Evolutionary conservation across 2,888 invertebrate species (phyloP).

Genomic region (Tridacna gigas): DNA sequence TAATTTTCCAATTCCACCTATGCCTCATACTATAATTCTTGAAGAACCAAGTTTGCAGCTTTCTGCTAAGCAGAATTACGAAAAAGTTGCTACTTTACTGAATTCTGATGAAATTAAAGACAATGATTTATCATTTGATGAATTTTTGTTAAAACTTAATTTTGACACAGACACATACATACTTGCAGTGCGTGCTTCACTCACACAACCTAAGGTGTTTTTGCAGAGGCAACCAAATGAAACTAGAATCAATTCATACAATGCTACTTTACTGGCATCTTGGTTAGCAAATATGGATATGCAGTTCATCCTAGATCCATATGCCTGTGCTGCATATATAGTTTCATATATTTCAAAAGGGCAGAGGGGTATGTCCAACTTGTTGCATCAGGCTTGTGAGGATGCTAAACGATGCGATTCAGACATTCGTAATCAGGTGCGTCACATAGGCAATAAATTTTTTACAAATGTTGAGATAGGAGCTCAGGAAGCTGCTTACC

Average conservation of each 20-base stretch:
- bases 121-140: slow-evolving; percentile 16
- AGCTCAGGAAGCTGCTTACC: slow-evolving; percentile 37
- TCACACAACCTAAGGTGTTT: slow-evolving; percentile 46
- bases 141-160: slow-evolving; percentile 33
- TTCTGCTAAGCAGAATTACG: background rate
- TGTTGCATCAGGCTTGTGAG: slow-evolving; percentile 46
- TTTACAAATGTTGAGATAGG: slow-evolving; percentile 38
- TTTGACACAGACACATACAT: slow-evolving; percentile 51
- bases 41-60: too few relatives aligned
- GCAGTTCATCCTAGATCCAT: slow-evolving; percentile 59
- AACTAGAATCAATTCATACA: slow-evolving; percentile 59
- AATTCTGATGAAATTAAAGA: slow-evolving; percentile 12
- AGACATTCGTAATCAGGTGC: slow-evolving; percentile 41
- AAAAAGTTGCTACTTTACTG: slow-evolving; percentile 3
- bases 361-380: slow-evolving; percentile 57
- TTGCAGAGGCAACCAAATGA: slow-evolving; percentile 44
- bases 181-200: slow-evolving; percentile 22
- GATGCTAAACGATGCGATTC: slow-evolving; percentile 45
- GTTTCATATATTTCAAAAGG: slow-evolving; percentile 60
- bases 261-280: slow-evolving; percentile 37
- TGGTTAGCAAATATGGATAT: slow-evolving; percentile 65
- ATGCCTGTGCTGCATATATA: slow-evolving; percentile 63
- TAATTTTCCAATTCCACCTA: slow-evolving; percentile 54
- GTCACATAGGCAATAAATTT: slow-evolving; percentile 47
- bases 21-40: slow-evolving; percentile 27